A percentile compares a stretch with the other conserved stretches of the same genome.
These are phyloP conservation scores for Apostichopus japonicus DNA, from an alignment of 35 echinoderm and acorn worm species.

Conservation along the genomic window DNA sequence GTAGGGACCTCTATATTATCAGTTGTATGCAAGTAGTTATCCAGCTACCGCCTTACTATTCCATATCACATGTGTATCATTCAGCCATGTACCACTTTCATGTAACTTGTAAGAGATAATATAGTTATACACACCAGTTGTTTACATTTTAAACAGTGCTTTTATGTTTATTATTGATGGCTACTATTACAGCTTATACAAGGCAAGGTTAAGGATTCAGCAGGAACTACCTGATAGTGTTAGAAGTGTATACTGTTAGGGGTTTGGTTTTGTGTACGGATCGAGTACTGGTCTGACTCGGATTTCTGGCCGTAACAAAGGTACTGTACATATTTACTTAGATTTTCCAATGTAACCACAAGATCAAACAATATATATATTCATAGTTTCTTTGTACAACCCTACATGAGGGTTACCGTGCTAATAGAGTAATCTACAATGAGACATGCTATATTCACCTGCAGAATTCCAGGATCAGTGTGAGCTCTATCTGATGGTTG, in stretches of 20 bases:
- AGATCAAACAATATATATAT: too few relatives aligned
- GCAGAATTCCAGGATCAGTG: slow-evolving; percentile 86
- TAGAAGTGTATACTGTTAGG: neutral
- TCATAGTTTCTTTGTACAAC: too few relatives aligned
- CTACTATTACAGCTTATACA: neutral
- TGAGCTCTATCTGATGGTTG: slow-evolving; percentile 57
- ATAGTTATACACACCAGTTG: neutral
- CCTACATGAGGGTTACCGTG: too few relatives aligned
- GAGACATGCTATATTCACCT: slow-evolving; percentile 23
- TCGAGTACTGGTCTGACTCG: neutral
- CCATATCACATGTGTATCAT: neutral
- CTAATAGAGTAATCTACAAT: too few relatives aligned
- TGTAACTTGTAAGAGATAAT: neutral
- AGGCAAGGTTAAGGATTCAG: neutral
- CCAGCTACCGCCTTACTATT: neutral
- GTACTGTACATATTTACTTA: too few relatives aligned
- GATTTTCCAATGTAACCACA: too few relatives aligned
- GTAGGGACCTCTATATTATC: too few relatives aligned
- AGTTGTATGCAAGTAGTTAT: too few relatives aligned
- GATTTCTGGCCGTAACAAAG: neutral
- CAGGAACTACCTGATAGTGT: neutral
- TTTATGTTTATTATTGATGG: neutral
- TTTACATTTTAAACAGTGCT: neutral
- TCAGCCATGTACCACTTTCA: neutral
- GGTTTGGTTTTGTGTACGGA: neutral